Evolutionary conservation across 2,888 invertebrate species (phyloP).

Genomic region (Teinopalpus imperialis): DNA sequence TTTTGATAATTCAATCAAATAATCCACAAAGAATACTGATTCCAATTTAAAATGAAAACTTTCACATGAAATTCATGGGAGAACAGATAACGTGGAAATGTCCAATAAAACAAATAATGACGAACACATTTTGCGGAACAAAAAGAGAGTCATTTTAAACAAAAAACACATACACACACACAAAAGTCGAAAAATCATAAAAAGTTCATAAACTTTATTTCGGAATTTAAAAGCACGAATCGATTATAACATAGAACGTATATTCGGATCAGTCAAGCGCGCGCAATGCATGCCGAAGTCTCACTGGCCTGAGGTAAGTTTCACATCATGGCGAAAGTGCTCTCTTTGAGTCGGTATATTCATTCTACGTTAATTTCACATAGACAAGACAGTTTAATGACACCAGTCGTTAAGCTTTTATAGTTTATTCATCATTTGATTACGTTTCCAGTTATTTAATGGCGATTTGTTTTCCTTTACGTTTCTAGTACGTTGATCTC

Average conservation of each 20-base stretch:
- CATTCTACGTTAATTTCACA: conserved; percentile 40
- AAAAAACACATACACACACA: conserved; percentile 13
- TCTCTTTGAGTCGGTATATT: conserved; percentile 33
- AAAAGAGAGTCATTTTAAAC: conserved; percentile 33
- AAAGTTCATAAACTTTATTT: background rate
- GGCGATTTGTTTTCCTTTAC: background rate
- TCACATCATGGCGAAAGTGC: conserved; percentile 66
- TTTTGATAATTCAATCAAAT: conserved; percentile 28
- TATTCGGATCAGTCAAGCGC: conserved; percentile 45
- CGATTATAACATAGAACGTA: conserved; percentile 27
- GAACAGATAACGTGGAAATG: conserved; percentile 26
- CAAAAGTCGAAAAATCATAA: conserved; percentile 15
- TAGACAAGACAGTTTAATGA: conserved; percentile 40
- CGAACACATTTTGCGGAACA: conserved; percentile 32
- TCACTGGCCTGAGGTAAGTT: conserved; percentile 66
- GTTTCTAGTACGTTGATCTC: too few species aligned
- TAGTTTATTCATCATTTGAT: conserved; percentile 33
- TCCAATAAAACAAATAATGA: conserved; percentile 27
- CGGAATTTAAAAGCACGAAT: conserved; percentile 29
- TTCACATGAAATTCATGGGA: conserved; percentile 10
- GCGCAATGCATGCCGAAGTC: conserved; percentile 44
- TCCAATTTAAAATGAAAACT: conserved; percentile 20
- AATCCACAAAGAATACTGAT: conserved; percentile 19
- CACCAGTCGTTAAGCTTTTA: conserved; percentile 32
- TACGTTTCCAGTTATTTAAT: conserved; percentile 6